A percentile compares a stretch with the other conserved stretches of the same genome.
Evolutionary conservation across 1,140 invertebrate species (phyloP).

Genomic region (Drosophila punjabiensis): DNA sequence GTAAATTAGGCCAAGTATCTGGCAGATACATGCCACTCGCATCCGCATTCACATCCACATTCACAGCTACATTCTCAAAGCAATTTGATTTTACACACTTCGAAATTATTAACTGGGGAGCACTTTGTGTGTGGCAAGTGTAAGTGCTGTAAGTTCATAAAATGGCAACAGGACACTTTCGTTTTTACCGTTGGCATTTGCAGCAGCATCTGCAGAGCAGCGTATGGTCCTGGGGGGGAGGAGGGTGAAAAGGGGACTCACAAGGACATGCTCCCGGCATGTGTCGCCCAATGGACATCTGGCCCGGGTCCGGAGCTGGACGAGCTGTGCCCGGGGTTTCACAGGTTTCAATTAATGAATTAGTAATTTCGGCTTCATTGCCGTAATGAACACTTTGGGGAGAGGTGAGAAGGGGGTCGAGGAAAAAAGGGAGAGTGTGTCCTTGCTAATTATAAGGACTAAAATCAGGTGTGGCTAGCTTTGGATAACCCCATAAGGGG

Average conservation of each 20-base stretch:
- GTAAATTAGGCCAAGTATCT: slow-evolving; percentile 60
- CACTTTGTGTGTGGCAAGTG: slow-evolving; percentile 74
- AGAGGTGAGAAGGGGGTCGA: not conserved
- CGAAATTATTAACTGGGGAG: slow-evolving; percentile 82
- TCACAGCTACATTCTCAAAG: slow-evolving; percentile 31
- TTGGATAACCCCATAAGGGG: not conserved
- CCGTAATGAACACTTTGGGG: slow-evolving; percentile 64
- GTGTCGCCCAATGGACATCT: slow-evolving; percentile 47
- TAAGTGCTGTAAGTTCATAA: slow-evolving; percentile 80
- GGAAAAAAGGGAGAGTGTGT: not conserved
- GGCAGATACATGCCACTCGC: slow-evolving; percentile 23
- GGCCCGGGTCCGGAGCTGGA: slow-evolving; percentile 19
- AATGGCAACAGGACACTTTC: slow-evolving; percentile 77
- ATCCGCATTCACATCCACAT: slow-evolving; percentile 15
- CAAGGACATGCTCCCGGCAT: slow-evolving; percentile 28
- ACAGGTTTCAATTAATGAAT: slow-evolving; percentile 79
- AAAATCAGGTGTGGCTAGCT: not conserved
- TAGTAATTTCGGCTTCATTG: slow-evolving; percentile 79
- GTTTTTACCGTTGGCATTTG: slow-evolving; percentile 75
- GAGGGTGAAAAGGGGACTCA: not conserved
- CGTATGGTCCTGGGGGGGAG: not conserved
- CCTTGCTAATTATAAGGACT: slow-evolving; percentile 19
- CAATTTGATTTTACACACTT: slow-evolving; percentile 81
- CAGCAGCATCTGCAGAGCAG: slow-evolving; percentile 63
- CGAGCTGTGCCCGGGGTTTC: slow-evolving; percentile 19